These are phyloP conservation scores for Blastomussa wellsi DNA, from an alignment of 92 coral and sea anemone species.

Conservation along the genomic window DNA sequence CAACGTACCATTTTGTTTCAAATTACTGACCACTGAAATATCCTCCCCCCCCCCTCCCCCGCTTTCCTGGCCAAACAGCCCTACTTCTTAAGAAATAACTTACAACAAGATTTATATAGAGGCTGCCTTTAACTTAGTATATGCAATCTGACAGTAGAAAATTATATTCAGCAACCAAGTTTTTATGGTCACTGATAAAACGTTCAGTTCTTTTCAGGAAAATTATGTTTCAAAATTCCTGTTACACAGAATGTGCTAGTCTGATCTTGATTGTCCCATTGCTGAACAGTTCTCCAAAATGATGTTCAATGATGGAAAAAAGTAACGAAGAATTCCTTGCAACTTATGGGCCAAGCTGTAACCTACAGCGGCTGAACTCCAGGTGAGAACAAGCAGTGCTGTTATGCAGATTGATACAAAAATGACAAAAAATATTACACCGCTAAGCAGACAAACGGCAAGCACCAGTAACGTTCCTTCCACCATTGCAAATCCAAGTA, in stretches of 20 bases:
- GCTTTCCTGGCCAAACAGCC: neutral
- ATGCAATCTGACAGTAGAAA: neutral
- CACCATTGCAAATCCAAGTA: conserved; percentile 67
- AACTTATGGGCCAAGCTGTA: conserved; percentile 39
- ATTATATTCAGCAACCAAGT: neutral
- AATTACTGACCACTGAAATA: neutral
- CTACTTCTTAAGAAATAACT: neutral
- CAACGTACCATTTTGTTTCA: neutral
- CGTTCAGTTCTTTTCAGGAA: neutral
- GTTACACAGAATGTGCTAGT: neutral
- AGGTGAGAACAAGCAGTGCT: conserved; percentile 42
- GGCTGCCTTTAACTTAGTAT: neutral
- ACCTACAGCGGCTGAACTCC: conserved; percentile 57
- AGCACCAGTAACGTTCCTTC: conserved; percentile 81
- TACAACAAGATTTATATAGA: neutral
- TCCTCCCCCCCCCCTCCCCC: neutral
- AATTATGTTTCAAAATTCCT: neutral
- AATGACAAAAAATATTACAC: conserved; percentile 57
- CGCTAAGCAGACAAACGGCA: conserved; percentile 52
- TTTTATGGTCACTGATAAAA: neutral
- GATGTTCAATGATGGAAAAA: conserved; percentile 20
- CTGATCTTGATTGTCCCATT: conserved; percentile 12
- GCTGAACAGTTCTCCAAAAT: conserved; percentile 12
- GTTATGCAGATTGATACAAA: conserved; percentile 62
- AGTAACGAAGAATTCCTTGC: conserved; percentile 34